phyloP scores from a whole-genome alignment of 2,797 vertebrate species.

The Sandelia bainsii region DNA sequence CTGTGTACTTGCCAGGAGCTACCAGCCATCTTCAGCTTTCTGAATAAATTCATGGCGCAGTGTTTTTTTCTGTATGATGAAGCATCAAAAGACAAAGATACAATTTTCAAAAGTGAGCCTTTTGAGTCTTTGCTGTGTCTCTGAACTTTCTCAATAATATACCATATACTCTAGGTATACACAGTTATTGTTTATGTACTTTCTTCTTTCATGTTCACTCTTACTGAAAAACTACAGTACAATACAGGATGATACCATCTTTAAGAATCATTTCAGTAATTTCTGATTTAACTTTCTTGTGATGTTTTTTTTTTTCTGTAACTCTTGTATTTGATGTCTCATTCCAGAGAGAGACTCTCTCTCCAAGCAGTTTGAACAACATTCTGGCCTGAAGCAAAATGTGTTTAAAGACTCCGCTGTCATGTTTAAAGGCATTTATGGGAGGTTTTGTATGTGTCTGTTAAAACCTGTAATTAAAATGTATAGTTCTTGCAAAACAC shows the following conservation, averaged over 20 bases:
- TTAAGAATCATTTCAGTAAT: background rate
- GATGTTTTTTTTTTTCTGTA: background rate
- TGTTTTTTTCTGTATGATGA: constrained; percentile 22
- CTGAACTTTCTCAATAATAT: constrained; percentile 25
- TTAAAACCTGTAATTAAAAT: constrained; percentile 23
- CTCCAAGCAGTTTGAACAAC: constrained; percentile 20
- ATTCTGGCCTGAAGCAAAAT: constrained; percentile 34
- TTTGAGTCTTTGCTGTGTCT: background rate
- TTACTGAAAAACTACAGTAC: too few species aligned
- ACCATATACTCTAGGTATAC: constrained; percentile 2
- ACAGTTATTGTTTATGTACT: constrained; percentile 21
- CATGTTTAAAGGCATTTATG: constrained; percentile 17
- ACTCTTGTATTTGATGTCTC: background rate
- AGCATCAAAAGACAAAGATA: constrained; percentile 42
- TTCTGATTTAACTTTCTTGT: background rate
- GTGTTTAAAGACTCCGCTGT: constrained; percentile 13
- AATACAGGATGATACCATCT: too few species aligned
- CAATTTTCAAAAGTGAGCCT: constrained; percentile 26
- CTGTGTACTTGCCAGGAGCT: constrained; percentile 36
- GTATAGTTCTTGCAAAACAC: constrained; percentile 14
- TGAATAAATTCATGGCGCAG: constrained; percentile 32
- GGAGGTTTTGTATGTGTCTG: constrained; percentile 8
- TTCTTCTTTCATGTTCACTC: constrained; percentile 16
- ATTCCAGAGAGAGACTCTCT: background rate
- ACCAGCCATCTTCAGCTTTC: constrained; percentile 30